Base-by-base conservation (phyloP, 2,797 vertebrate species). In the Tangara arthus region DNA sequence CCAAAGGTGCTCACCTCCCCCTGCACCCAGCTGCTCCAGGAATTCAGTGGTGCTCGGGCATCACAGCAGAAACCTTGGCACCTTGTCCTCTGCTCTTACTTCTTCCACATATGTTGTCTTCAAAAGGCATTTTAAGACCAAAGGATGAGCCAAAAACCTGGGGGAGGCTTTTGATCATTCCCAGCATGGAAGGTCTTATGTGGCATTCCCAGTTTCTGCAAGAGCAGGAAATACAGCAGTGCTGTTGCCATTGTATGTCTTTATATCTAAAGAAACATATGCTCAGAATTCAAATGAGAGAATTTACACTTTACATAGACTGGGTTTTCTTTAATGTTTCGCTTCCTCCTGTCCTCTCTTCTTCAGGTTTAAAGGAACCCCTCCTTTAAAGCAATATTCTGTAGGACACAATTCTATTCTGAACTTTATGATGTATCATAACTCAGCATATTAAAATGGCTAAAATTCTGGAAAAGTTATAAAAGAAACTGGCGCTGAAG, bases 141-240 rank as follows among this genome's bases (percentile, higher is more conserved):
- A 95, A 92, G 76, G 78, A 79, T 1, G 41, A 96, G 96, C 96
- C 96, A 96, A 88, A 95, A 96, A 94, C 96, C 96, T 94, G 86
- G 83, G 89, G 87, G 77, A 64, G 55, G 93, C 92, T 95, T 96
- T 90, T 96, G 93, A 96, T 96, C 92, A 61, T 52, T 95, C 93
- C 59, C 96, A 95, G 96, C 93, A 41, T 90, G 95, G 80, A 87
- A 92, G 77, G 92, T 89, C 90, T 90, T 83, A 44, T 1, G 5
- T 34, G 41, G 76, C 84, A 81, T 85, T 91, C 69, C 72, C 75
- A 87, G 82, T 76, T 88, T 85, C 87, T 91, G 89, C 89, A 77
- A 46, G n/a, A 34, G 72, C 91, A 89, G 89, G 79, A 78, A 89
- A 80, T 47, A 35, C 4, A 42, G 69, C 69, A 81, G 55, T 8